These are phyloP conservation scores for Eristalis tenax DNA, from an alignment of 2,888 invertebrate species.

Conservation along the genomic window DNA sequence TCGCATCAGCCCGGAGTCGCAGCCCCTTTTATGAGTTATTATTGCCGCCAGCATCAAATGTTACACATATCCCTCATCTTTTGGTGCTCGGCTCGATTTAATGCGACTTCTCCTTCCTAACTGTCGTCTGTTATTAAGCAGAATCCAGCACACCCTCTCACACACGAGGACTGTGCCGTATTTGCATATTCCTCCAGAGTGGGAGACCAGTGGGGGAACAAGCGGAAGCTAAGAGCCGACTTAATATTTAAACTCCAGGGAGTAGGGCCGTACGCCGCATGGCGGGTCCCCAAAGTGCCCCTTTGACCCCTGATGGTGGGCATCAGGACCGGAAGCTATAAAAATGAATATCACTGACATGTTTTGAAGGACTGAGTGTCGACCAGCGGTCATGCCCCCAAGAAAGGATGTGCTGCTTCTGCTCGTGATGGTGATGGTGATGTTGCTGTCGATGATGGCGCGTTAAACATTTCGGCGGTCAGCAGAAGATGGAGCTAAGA, in stretches of 20 bases:
- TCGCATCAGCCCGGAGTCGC: conserved; percentile 29
- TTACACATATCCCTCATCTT: conserved; percentile 43
- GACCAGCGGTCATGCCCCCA: neutral
- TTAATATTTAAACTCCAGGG: conserved; percentile 35
- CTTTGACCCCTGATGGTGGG: conserved; percentile 20
- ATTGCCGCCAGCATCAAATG: conserved; percentile 62
- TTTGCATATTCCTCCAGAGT: conserved; percentile 33
- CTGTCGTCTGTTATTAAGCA: neutral
- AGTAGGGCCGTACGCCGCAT: conserved; percentile 7
- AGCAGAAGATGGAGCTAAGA: neutral
- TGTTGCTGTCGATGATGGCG: neutral
- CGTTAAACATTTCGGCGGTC: conserved; percentile 1
- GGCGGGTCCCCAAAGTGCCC: conserved; percentile 23
- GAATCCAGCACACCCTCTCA: neutral
- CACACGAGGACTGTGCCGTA: conserved; percentile 9
- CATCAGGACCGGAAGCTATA: conserved; percentile 18
- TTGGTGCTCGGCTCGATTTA: conserved; percentile 23
- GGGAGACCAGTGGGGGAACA: neutral
- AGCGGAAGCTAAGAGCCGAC: conserved; percentile 10
- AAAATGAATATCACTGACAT: conserved; percentile 32
- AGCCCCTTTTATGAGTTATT: conserved; percentile 60
- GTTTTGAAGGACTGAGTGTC: neutral
- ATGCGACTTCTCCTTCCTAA: conserved; percentile 5
- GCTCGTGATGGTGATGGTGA: neutral
- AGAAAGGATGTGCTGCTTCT: neutral